A percentile compares a stretch with the other conserved stretches of the same genome.
Conservation (phyloP, 2,113 vertebrate genomes). For the Hiodon alosoides region DNA sequence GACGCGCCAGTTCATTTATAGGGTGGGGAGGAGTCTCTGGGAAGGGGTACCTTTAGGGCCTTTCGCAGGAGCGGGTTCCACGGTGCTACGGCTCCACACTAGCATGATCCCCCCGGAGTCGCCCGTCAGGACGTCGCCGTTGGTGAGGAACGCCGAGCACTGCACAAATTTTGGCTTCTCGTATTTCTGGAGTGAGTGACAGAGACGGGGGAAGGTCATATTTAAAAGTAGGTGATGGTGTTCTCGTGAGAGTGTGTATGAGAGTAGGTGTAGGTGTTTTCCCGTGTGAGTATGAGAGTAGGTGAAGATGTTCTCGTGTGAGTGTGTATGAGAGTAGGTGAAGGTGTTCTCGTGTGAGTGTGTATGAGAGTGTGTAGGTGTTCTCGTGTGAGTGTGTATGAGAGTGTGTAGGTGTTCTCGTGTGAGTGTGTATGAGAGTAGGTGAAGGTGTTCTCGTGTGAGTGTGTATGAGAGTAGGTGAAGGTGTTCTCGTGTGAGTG, state of each 20-base stretch:
- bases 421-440: background rate
- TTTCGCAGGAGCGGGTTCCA: constrained; percentile 79
- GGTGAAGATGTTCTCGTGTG: background rate
- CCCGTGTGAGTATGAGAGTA: background rate
- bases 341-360: background rate
- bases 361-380: background rate
- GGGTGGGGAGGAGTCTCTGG: background rate
- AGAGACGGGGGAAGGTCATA: background rate
- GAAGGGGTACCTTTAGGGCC: constrained; percentile 80
- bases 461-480: too few relatives aligned
- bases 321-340: background rate
- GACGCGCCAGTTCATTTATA: background rate
- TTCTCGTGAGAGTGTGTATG: too few relatives aligned
- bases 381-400: background rate
- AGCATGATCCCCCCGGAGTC: constrained; percentile 90
- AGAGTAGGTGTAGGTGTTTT: background rate
- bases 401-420: background rate
- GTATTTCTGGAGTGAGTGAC: constrained; percentile 74
- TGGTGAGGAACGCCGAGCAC: constrained; percentile 86
- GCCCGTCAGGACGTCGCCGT: constrained; percentile 89
- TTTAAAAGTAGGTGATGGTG: background rate
- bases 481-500: too few relatives aligned
- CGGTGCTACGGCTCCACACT: constrained; percentile 81
- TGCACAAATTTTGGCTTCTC: constrained; percentile 97
- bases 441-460: too few relatives aligned